Conservation (phyloP, 2,888 invertebrate genomes). For the Colletes collaris region DNA sequence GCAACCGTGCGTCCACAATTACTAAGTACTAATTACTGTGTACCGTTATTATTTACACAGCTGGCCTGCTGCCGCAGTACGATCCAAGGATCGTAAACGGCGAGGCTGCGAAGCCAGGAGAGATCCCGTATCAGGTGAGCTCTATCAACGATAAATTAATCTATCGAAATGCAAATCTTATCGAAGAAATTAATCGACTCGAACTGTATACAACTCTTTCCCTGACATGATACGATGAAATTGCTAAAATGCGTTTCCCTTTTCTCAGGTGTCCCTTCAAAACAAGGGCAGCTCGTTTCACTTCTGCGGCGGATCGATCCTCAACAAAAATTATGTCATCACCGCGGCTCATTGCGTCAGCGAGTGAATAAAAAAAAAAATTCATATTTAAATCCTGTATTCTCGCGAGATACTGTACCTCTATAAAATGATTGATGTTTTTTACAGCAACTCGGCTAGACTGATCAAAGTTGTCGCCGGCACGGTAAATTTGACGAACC, state of each 20-base stretch:
- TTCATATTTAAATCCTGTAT: neutral
- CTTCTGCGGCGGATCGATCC: constrained; percentile 75
- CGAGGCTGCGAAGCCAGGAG: constrained; percentile 65
- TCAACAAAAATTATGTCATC: constrained; percentile 66
- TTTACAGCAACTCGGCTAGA: neutral
- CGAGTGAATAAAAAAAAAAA: constrained; percentile 28
- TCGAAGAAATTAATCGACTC: too few relatives aligned
- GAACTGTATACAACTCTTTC: too few relatives aligned
- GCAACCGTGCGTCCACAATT: constrained; percentile 15
- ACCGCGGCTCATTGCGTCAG: constrained; percentile 73
- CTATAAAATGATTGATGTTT: neutral
- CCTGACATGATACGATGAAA: too few relatives aligned
- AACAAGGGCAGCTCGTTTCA: constrained; percentile 45
- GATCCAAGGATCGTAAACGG: constrained; percentile 69
- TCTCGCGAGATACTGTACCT: neutral
- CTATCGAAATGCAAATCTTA: too few relatives aligned
- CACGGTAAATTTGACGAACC: constrained; percentile 21
- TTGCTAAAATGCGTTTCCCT: too few relatives aligned
- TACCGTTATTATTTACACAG: constrained; percentile 41
- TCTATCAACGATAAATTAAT: too few relatives aligned
- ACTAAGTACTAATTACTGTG: constrained; percentile 30
- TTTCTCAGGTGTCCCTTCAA: constrained; percentile 71
- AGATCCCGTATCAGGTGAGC: constrained; percentile 75
- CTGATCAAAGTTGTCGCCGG: constrained; percentile 64
- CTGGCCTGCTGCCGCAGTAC: constrained; percentile 10